Evolutionary conservation across 2,888 invertebrate species (phyloP).

Genomic region (Caenorhabditis macrosperma): DNA sequence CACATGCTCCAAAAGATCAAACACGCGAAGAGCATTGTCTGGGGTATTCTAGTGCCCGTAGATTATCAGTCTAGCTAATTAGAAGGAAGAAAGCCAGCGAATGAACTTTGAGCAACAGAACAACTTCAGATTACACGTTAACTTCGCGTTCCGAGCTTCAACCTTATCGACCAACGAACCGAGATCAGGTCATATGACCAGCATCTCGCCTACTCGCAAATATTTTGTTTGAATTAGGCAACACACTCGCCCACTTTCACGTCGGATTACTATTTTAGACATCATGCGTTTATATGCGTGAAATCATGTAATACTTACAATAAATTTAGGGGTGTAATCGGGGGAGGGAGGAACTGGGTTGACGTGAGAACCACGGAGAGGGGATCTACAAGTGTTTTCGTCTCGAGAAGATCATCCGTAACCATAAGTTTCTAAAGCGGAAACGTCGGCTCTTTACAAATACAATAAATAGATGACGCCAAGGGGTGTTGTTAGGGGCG

Average conservation of each 20-base stretch:
- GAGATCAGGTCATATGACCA: constrained; percentile 6
- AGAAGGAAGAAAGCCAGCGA: too few species aligned
- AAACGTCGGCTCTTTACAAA: constrained; percentile 27
- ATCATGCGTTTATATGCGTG: constrained; percentile 36
- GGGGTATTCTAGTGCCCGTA: not conserved
- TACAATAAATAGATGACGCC: constrained; percentile 42
- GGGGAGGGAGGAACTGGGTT: not conserved
- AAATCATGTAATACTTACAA: constrained; percentile 32
- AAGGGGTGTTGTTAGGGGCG: not conserved
- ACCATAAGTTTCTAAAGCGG: constrained; percentile 47
- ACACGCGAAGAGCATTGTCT: constrained; percentile 9
- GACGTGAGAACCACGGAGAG: constrained; percentile 11
- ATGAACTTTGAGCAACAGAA: too few species aligned
- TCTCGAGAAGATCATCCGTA: constrained; percentile 37
- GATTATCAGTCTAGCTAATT: not conserved
- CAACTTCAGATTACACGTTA: too few species aligned
- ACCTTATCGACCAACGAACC: constrained; percentile 8
- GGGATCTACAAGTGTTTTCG: constrained; percentile 24
- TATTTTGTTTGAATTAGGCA: constrained; percentile 26
- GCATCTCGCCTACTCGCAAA: constrained; percentile 16
- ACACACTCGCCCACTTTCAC: constrained; percentile 6
- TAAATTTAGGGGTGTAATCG: not conserved
- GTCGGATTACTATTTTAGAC: not conserved
- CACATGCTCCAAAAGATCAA: constrained; percentile 23
- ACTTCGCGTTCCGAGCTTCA: not conserved